phyloP scores from a whole-genome alignment of 2,113 vertebrate genomes.

The Pipra filicauda region DNA sequence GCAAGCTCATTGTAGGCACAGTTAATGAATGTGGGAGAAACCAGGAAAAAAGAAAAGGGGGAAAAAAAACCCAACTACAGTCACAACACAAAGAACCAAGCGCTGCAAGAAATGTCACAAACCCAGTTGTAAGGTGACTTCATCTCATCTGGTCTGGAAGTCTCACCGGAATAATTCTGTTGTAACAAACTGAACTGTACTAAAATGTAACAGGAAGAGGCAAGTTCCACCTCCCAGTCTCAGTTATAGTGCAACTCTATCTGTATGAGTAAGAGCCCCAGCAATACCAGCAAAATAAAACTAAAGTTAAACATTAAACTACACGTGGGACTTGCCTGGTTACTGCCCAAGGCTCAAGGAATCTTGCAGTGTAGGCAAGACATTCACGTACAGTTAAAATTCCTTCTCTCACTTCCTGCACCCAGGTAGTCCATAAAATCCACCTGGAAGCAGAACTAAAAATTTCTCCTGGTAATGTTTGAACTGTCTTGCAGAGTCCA shows the following conservation, averaged over 20 bases:
- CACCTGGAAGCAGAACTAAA: not conserved
- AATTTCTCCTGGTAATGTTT: too few species aligned
- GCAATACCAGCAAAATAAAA: not conserved
- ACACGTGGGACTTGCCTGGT: not conserved
- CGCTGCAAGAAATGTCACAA: not conserved
- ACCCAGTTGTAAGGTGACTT: not conserved
- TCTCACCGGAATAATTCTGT: not conserved
- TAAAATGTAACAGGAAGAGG: not conserved
- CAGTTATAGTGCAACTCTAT: not conserved
- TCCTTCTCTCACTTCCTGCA: not conserved
- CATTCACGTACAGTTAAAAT: not conserved
- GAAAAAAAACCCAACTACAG: too few species aligned
- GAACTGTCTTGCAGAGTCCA: not conserved
- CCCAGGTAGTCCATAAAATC: not conserved
- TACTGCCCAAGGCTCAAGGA: not conserved
- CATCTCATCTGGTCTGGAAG: not conserved
- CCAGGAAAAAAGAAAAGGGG: not conserved
- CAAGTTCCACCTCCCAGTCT: not conserved
- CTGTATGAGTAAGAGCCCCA: accelerated
- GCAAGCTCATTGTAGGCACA: not conserved
- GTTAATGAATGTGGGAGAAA: not conserved
- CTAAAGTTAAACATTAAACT: not conserved
- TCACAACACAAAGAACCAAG: not conserved
- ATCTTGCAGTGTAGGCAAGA: not conserved
- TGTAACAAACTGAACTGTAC: not conserved